These are phyloP conservation scores for Cotesia chilonis DNA, from an alignment of 1,140 invertebrate species.

Conservation along the genomic window DNA sequence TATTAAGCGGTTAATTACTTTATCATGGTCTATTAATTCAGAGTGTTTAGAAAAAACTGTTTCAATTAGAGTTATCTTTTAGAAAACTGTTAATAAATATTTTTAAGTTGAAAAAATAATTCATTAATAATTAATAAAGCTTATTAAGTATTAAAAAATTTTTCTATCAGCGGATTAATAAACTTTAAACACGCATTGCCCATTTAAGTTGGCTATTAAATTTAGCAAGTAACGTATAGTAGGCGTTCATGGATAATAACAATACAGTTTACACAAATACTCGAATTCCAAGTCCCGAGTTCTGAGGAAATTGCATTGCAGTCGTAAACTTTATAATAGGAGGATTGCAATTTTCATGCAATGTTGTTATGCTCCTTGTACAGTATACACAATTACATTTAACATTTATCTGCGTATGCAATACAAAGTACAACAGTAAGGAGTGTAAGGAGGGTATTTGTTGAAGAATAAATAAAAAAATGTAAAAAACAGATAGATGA, in stretches of 20 bases:
- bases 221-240: neutral
- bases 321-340: conserved; percentile 18
- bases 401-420: neutral
- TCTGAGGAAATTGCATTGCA: conserved; percentile 21
- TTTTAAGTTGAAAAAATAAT: no score
- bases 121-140: no score
- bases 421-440: neutral
- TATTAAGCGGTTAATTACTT: no score
- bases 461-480: neutral
- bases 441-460: no score
- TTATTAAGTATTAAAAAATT: neutral
- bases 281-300: no score
- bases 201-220: conserved; percentile 8
- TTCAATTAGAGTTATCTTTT: no score
- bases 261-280: no score
- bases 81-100: no score
- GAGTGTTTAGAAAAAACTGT: no score
- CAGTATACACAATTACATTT: neutral
- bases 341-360: conserved; percentile 24
- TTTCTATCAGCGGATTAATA: neutral
- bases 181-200: neutral
- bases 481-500: neutral
- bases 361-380: conserved; percentile 8
- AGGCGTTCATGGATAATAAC: neutral
- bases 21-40: no score